Conservation (phyloP, 2,888 invertebrate genomes). For the Nephrotoma flavescens region DNA sequence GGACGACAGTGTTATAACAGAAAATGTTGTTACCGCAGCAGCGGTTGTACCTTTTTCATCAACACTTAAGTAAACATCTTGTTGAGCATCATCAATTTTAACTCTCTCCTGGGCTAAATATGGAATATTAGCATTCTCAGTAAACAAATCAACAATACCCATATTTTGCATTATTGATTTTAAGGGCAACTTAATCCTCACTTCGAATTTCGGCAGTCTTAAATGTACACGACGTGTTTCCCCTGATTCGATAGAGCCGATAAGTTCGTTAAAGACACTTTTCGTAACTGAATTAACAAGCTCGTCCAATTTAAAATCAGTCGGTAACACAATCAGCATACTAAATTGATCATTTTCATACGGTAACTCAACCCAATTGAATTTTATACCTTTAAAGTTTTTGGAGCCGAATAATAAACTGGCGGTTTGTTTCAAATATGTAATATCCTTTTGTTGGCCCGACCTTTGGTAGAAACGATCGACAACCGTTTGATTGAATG, state of each 20-base stretch:
- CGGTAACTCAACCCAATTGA: conserved; percentile 39
- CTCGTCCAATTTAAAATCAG: background rate
- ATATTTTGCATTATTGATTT: conserved; percentile 20
- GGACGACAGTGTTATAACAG: conserved; percentile 35
- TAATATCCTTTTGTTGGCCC: conserved; percentile 37
- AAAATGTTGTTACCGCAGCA: conserved; percentile 33
- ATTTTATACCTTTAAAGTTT: background rate
- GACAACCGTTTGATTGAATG: conserved; percentile 13
- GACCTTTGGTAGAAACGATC: conserved; percentile 43
- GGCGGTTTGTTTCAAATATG: conserved; percentile 46
- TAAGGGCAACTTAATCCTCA: conserved; percentile 24
- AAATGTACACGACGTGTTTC: conserved; percentile 5
- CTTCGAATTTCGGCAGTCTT: conserved; percentile 21
- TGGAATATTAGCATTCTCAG: conserved; percentile 29
- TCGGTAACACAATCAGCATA: conserved; percentile 27
- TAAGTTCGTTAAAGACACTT: background rate
- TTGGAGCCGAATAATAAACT: conserved; percentile 27
- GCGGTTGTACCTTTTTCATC: conserved; percentile 38
- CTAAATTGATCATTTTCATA: conserved; percentile 31
- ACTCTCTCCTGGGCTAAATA: conserved; percentile 13
- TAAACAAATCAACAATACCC: conserved; percentile 25
- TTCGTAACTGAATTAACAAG: background rate
- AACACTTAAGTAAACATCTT: conserved; percentile 36
- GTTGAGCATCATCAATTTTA: conserved; percentile 33
- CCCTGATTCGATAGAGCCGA: background rate